Conservation (phyloP, 2,888 invertebrate genomes). For the Andrena chrysosceles region DNA sequence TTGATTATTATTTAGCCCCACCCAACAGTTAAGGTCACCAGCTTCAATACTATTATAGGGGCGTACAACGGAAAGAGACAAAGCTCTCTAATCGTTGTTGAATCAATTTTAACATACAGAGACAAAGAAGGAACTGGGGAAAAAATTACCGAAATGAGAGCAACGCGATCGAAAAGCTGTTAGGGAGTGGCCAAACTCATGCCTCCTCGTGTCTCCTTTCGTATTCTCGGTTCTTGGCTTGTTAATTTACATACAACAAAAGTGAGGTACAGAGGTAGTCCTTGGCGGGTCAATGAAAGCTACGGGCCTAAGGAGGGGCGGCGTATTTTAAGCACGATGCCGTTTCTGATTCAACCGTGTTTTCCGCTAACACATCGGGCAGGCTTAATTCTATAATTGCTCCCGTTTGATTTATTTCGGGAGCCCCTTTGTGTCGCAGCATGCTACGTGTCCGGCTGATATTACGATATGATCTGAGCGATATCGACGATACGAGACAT, state of each 20-base stretch:
- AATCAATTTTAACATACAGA: not conserved
- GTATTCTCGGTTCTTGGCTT: slow-evolving; percentile 57
- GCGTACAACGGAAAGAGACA: not conserved
- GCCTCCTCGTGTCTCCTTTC: slow-evolving; percentile 52
- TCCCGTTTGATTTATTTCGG: slow-evolving; percentile 34
- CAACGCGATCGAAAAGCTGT: slow-evolving; percentile 2
- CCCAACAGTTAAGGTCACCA: not conserved
- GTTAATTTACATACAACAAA: slow-evolving; percentile 69
- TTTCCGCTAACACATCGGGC: slow-evolving; percentile 47
- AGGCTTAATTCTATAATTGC: slow-evolving; percentile 41
- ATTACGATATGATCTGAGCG: not conserved
- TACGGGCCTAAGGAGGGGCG: slow-evolving; percentile 19
- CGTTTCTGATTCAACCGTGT: slow-evolving; percentile 46
- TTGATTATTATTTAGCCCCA: not conserved
- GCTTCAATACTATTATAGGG: not conserved
- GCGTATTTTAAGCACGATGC: slow-evolving; percentile 54
- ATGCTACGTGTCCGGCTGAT: not conserved
- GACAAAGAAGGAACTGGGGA: not conserved
- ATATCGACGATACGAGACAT: not conserved
- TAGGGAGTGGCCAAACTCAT: slow-evolving; percentile 34
- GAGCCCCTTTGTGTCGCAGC: slow-evolving; percentile 1
- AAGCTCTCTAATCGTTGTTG: not conserved
- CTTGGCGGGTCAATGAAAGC: slow-evolving; percentile 62
- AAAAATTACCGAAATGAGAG: slow-evolving; percentile 36
- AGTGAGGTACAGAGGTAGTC: slow-evolving; percentile 51